A percentile compares a stretch with the other conserved stretches of the same genome.
These are phyloP conservation scores for Lucilia cuprina DNA, from an alignment of 1,140 invertebrate species.

Conservation along the genomic window DNA sequence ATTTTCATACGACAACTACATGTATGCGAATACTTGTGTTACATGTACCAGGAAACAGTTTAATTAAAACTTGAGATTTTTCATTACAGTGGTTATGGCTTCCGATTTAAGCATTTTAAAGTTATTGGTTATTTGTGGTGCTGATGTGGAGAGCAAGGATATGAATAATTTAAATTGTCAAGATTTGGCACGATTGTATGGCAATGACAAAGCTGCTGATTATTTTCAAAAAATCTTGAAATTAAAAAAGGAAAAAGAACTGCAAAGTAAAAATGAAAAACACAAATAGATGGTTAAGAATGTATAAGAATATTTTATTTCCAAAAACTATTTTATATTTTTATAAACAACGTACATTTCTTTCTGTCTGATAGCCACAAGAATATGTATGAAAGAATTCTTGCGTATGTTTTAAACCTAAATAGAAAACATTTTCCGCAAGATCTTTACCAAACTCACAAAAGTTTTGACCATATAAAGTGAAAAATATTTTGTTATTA, in stretches of 20 bases:
- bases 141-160: constrained; percentile 48
- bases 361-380: constrained; percentile 49
- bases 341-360: background rate
- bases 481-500: constrained; percentile 56
- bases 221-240: constrained; percentile 49
- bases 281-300: background rate
- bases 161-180: constrained; percentile 47
- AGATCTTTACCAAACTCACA: constrained; percentile 58
- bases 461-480: constrained; percentile 56
- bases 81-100: constrained; percentile 51
- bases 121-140: constrained; percentile 51
- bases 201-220: constrained; percentile 44
- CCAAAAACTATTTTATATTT: background rate
- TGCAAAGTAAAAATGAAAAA: background rate
- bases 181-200: constrained; percentile 54
- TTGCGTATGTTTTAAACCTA: constrained; percentile 52
- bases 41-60: background rate
- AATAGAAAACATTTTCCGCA: constrained; percentile 53
- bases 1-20: background rate
- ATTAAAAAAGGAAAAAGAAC: constrained; percentile 16
- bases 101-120: constrained; percentile 53
- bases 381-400: constrained; percentile 53
- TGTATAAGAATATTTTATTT: background rate
- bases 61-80: background rate
- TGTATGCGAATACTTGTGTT: background rate